Evolutionary conservation across 2,113 vertebrate species (phyloP), one percentile per base, ranked within the genome.

Genomic region (Numenius arquata): DNA sequence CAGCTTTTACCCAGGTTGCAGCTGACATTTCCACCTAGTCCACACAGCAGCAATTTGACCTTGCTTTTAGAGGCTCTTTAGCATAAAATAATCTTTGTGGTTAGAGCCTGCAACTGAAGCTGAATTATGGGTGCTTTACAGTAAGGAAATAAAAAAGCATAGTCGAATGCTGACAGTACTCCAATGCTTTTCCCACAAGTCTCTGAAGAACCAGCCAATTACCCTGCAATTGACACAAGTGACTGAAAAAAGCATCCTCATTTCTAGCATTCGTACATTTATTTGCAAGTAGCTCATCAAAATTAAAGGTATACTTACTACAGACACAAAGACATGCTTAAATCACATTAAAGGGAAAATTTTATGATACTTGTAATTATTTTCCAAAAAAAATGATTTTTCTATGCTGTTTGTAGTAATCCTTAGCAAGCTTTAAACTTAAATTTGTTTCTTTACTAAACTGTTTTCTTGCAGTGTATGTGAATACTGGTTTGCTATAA

Each of bases 131-230:
- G 41, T 80, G 80, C 77, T 91, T 94, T 66, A 93, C 26, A 80
- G 62, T 27, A 88, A 93, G 82, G 85, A 90, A 91, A 85, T 79
- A 93, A 95, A 94, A 61, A 80, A 89, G 78, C 74, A n/a, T 12
- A 85, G 82, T 47, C 63, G 73, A 93, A 96, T 25, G 82, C 90
- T 95, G 77, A 88, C 90, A 90, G 71, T 79, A 55, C 71, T 90
- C 74, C 71, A 58, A 1, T 13, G 62, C 82, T 85, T 95, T 85
- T 94, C 88, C 93, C 94, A 88, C 78, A 83, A 93, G 81, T 66
- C 85, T 91, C 91, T 95, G 85, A 89, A 95, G 82, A 96, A 85
- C 45, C 85, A 96, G 91, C 55, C 93, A 96, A 91, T 96, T 96
- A 95, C 87, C 84, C 91, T 45, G 81, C 93, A 87, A 94, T 91